These are phyloP conservation scores for Chloromyia formosa DNA, from an alignment of 2,888 invertebrate genomes.

Conservation along the genomic window DNA sequence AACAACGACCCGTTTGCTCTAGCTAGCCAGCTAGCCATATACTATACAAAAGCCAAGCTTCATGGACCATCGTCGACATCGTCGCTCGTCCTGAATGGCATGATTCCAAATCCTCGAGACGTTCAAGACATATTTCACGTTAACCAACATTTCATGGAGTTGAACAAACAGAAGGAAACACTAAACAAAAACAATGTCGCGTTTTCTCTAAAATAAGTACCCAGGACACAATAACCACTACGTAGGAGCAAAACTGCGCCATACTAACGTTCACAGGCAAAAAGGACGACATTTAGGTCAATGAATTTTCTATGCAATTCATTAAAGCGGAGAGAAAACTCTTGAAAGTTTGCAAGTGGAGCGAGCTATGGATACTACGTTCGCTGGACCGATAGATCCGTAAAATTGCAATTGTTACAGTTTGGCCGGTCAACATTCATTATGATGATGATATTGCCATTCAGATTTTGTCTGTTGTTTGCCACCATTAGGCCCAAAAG, in stretches of 20 bases:
- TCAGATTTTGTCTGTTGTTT: no score
- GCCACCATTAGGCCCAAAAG: no score
- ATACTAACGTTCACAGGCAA: not conserved
- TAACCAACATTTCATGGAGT: slow-evolving; percentile 8
- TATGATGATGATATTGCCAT: not conserved
- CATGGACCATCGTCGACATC: no score
- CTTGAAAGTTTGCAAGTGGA: slow-evolving; percentile 12
- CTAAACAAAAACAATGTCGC: not conserved
- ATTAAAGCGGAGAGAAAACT: not conserved
- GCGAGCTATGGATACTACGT: not conserved
- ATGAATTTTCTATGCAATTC: slow-evolving; percentile 16
- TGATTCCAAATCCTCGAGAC: slow-evolving; percentile 20
- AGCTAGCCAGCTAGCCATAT: no score
- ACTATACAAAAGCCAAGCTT: no score
- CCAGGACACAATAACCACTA: no score
- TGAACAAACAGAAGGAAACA: not conserved
- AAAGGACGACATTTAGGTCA: slow-evolving; percentile 15
- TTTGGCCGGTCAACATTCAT: not conserved
- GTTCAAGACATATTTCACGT: slow-evolving; percentile 25
- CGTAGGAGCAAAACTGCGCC: not conserved
- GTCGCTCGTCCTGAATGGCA: slow-evolving; percentile 1
- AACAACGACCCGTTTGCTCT: no score
- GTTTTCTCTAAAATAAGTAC: no score
- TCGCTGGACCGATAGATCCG: not conserved
- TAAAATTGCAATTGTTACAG: slow-evolving; percentile 4